Conservation (phyloP, 1,140 invertebrate genomes). For the Drosophila fuyamai region DNA sequence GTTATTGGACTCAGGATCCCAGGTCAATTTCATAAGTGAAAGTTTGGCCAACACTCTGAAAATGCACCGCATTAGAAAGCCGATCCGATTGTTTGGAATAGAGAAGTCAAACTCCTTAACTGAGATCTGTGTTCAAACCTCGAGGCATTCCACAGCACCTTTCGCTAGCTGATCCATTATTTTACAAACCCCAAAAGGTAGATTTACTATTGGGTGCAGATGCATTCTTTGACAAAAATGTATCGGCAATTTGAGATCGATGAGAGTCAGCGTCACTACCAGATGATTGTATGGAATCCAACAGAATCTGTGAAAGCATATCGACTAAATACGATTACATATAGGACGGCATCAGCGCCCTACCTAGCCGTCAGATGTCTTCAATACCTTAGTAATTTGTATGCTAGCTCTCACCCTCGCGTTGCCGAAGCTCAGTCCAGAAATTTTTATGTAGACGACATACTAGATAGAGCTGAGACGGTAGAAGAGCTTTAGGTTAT, state of each 20-base stretch:
- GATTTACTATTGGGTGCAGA: background rate
- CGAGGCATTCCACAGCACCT: slow-evolving; percentile 1
- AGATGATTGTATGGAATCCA: background rate
- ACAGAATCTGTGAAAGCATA: background rate
- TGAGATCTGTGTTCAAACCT: too few species aligned
- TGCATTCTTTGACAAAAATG: background rate
- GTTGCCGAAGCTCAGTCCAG: background rate
- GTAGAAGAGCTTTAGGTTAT: background rate
- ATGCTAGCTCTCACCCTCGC: background rate
- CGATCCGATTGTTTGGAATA: background rate
- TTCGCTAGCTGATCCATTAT: background rate
- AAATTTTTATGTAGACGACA: background rate
- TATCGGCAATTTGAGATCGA: background rate
- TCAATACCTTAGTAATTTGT: too few species aligned
- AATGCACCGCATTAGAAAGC: background rate
- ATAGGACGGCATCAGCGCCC: background rate
- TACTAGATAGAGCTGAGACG: background rate
- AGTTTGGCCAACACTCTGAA: background rate
- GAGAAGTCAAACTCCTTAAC: too few species aligned
- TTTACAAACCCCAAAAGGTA: slow-evolving; percentile 1
- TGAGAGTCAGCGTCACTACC: background rate
- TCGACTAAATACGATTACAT: background rate
- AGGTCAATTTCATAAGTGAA: background rate
- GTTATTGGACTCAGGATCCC: background rate
- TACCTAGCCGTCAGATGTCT: background rate